Evolutionary conservation across 1,140 invertebrate species (phyloP), one percentile per base, ranked within the genome.

Genomic region (Neocloeon triangulifer): DNA sequence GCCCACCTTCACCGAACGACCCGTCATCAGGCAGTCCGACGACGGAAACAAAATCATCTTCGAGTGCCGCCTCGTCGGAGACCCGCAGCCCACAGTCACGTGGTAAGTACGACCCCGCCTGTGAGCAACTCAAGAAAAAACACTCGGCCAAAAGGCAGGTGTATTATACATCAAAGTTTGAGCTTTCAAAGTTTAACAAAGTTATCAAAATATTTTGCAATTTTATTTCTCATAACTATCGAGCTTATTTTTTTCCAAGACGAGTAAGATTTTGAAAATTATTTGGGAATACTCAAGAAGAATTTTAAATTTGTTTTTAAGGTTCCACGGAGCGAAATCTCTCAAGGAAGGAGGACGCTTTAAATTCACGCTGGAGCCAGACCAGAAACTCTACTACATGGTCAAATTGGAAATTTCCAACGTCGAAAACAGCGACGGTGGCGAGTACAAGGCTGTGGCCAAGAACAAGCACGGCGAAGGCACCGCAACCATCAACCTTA

Each of bases 1-100:
- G 57, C 88, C 88, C 31, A 88, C 81, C 36, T 96, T 97, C 62
- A 91, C 85, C 41, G 85, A 92, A 65, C 71, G 89, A 58, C 89
- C 89, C 16, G 65, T 84, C 45, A 96, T 94, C 51, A 70, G 80
- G 56, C 89, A 96, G 64, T 79, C 76, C 38, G 85, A 92, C 41
- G 82, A 89, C 60, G 81, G 81, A 45, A 70, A 69, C 47, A 85
- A 76, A 54, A 84, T 96, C 45, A 75, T 74, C 38, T 91, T 97
- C 58, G 85, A 94, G 61, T 94, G 86, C 61, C 66, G 84, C 62
- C 76, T 92, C 48, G 82, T 85, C 43, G 86, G 84, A 44, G 86
- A 94, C 59, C 89, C 89, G 28, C 77, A 76, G 56, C 89, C 89
- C 41, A 73, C 61, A 44, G 66, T 96, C 41, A 66, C 67, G 55